phyloP scores from a whole-genome alignment of 2,797 vertebrate genomes.

The Aplochiton taeniatus region DNA sequence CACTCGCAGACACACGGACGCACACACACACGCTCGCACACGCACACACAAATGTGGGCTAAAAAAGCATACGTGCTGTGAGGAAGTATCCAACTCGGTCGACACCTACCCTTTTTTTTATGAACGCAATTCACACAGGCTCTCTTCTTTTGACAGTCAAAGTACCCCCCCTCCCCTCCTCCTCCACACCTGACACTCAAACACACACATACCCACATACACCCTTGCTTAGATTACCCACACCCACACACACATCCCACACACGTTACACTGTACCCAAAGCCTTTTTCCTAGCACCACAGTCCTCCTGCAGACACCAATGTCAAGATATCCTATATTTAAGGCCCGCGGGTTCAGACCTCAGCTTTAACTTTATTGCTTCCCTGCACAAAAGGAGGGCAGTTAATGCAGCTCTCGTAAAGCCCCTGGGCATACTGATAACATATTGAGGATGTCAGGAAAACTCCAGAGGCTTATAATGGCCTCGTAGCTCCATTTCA shows the following conservation, averaged over 20 bases:
- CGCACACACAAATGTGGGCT: not conserved
- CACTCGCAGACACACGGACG: not conserved
- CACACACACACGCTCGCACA: not conserved
- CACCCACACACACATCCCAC: not conserved
- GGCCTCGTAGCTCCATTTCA: slow-evolving; percentile 77
- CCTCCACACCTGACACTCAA: not conserved
- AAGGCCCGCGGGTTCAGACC: slow-evolving; percentile 17
- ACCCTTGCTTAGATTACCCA: not conserved
- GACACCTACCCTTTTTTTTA: no score
- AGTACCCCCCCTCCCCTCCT: not conserved
- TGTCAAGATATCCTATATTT: not conserved
- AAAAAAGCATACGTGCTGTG: not conserved
- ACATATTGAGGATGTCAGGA: slow-evolving; percentile 76
- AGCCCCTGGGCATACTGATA: slow-evolving; percentile 57
- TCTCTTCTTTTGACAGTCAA: not conserved
- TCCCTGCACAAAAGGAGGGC: slow-evolving; percentile 43
- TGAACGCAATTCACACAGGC: no score
- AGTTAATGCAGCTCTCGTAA: slow-evolving; percentile 45
- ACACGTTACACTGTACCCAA: not conserved
- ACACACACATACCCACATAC: slow-evolving; percentile 4
- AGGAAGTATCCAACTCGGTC: no score
- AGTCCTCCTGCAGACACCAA: not conserved
- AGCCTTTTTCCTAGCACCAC: no score
- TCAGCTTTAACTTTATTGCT: slow-evolving; percentile 44
- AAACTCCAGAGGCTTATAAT: slow-evolving; percentile 74